Evolutionary conservation across 2,113 vertebrate genomes (phyloP).

Genomic region (Nyctereutes procyonoides): DNA sequence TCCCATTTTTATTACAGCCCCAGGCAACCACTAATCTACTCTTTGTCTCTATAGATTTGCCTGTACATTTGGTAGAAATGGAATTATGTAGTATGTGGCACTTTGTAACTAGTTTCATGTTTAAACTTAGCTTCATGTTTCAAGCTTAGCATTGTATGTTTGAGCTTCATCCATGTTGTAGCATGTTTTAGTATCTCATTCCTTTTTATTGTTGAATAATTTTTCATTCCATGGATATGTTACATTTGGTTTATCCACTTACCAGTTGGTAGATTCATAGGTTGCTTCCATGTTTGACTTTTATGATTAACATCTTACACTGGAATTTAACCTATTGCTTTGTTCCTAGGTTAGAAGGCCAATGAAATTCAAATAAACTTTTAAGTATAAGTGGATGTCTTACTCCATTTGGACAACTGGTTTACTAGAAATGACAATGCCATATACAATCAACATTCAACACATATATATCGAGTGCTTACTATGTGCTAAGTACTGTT

Average conservation of each 20-base stretch:
- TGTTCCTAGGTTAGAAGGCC: neutral
- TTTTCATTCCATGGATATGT: neutral
- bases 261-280: neutral
- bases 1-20: neutral
- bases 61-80: neutral
- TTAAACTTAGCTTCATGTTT: neutral
- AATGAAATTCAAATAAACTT: neutral
- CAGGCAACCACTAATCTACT: neutral
- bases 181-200: neutral
- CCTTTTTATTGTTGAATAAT: neutral
- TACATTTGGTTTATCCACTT: neutral
- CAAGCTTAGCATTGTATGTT: neutral
- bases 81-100: neutral
- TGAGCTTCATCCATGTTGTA: neutral
- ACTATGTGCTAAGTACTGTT: neutral
- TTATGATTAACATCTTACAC: constrained; percentile 24
- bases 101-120: neutral
- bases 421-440: neutral
- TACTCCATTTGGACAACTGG: neutral
- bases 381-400: neutral
- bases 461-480: neutral
- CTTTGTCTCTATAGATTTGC: neutral
- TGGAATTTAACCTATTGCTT: neutral
- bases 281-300: neutral
- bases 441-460: neutral